Evolutionary conservation across 2,797 vertebrate genomes (phyloP).

Genomic region (Nannoperca obscura): DNA sequence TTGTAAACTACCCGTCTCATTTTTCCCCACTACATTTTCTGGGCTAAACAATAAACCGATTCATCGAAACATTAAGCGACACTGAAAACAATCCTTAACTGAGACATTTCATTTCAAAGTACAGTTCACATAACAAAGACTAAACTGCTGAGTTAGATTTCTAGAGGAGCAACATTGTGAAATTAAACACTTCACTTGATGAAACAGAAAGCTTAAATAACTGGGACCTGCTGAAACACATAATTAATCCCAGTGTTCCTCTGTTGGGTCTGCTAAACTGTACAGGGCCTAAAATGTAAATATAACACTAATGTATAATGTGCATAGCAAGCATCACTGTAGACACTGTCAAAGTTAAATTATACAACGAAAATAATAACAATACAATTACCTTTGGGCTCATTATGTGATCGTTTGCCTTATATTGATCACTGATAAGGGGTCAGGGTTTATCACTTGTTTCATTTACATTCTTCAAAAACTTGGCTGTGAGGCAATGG

Average conservation of each 20-base stretch:
- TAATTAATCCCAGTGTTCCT: not conserved
- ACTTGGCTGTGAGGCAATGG: not conserved
- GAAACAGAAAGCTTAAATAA: not conserved
- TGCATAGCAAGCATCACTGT: not conserved
- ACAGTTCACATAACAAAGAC: not conserved
- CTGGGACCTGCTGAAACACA: not conserved
- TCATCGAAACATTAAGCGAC: not conserved
- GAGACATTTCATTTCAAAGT: not conserved
- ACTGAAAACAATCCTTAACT: not conserved
- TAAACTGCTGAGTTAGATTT: not conserved
- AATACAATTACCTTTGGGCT: slow-evolving; percentile 16
- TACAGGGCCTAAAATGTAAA: not conserved
- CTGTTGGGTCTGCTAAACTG: rapidly evolving
- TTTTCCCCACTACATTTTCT: not conserved
- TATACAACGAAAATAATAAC: not conserved
- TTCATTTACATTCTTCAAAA: slow-evolving; percentile 1
- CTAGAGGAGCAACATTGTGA: not conserved
- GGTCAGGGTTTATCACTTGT: not conserved
- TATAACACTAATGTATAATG: not conserved
- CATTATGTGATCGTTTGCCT: not conserved
- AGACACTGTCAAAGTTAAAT: not conserved
- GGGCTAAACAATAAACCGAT: not conserved
- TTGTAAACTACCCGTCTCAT: not conserved
- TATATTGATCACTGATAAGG: not conserved
- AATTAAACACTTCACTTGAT: not conserved